Conservation (phyloP, 2,888 invertebrate species). For the Nemotelus pantherinus region DNA sequence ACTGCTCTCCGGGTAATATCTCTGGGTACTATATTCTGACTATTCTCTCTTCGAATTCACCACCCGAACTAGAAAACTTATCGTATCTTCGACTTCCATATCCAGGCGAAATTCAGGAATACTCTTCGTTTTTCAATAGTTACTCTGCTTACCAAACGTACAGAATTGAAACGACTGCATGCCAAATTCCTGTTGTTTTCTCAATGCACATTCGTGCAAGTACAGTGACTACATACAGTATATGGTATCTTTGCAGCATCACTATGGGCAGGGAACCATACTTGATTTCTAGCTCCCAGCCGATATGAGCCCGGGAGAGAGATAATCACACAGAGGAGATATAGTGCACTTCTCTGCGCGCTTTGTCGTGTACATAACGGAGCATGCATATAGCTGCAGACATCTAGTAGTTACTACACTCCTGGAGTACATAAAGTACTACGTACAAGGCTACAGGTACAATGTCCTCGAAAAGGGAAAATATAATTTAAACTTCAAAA, state of each 20-base stretch:
- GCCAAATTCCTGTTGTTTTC: constrained; percentile 33
- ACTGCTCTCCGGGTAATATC: constrained; percentile 13
- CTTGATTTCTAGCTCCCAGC: too few species aligned
- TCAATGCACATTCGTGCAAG: constrained; percentile 1
- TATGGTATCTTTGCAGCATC: constrained; percentile 18
- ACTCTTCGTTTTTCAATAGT: constrained; percentile 35
- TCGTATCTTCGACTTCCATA: constrained; percentile 47
- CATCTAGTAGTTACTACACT: constrained; percentile 14
- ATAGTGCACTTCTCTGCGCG: constrained; percentile 35
- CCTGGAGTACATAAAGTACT: background rate
- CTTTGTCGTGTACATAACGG: constrained; percentile 24
- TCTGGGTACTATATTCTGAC: constrained; percentile 2
- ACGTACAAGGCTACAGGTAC: constrained; percentile 15
- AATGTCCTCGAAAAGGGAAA: constrained; percentile 32
- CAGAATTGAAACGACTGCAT: background rate
- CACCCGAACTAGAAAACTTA: constrained; percentile 32
- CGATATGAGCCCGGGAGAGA: background rate
- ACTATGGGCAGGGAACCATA: background rate
- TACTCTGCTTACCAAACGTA: constrained; percentile 4
- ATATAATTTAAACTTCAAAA: constrained; percentile 28
- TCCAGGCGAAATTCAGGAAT: constrained; percentile 47
- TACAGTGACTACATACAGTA: constrained; percentile 7
- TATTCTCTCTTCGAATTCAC: background rate
- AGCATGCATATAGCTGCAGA: constrained; percentile 15
- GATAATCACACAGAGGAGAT: constrained; percentile 13